Percentiles rank a stretch among this genome's conserved stretches.
These are phyloP conservation scores for Labia minor DNA, from an alignment of 2,888 invertebrate genomes.

Conservation along the genomic window DNA sequence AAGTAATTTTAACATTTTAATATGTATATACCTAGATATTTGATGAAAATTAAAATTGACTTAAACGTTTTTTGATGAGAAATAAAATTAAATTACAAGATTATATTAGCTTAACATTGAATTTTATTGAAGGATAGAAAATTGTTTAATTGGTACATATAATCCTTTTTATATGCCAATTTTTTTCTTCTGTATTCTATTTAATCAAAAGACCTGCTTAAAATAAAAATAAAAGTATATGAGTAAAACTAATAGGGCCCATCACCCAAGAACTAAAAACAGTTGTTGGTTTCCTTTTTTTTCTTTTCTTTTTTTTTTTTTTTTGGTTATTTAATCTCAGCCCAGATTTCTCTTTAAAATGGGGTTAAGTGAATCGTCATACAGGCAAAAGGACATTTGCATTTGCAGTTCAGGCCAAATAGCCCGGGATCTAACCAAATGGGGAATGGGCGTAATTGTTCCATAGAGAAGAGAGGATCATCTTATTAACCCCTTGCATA, in stretches of 20 bases:
- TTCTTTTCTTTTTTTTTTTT: neutral
- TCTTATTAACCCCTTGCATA: neutral
- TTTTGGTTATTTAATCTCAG: neutral
- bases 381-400: neutral
- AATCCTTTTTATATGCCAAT: too few species aligned
- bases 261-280: slow-evolving; percentile 1
- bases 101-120: too few species aligned
- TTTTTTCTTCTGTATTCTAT: neutral
- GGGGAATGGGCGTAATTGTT: neutral
- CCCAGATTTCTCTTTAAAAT: neutral
- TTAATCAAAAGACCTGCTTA: neutral
- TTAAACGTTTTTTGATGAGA: too few species aligned
- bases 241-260: neutral
- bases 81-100: too few species aligned
- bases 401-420: slow-evolving; percentile 1
- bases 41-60: too few species aligned
- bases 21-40: too few species aligned
- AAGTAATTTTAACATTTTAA: too few species aligned
- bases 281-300: too few species aligned
- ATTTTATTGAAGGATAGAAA: too few species aligned
- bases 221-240: slow-evolving; percentile 1
- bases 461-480: neutral
- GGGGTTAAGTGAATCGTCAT: slow-evolving; percentile 5
- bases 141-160: too few species aligned
- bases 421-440: neutral